phyloP scores from a whole-genome alignment of 2,888 invertebrate species.

The Nasonia oneida region DNA sequence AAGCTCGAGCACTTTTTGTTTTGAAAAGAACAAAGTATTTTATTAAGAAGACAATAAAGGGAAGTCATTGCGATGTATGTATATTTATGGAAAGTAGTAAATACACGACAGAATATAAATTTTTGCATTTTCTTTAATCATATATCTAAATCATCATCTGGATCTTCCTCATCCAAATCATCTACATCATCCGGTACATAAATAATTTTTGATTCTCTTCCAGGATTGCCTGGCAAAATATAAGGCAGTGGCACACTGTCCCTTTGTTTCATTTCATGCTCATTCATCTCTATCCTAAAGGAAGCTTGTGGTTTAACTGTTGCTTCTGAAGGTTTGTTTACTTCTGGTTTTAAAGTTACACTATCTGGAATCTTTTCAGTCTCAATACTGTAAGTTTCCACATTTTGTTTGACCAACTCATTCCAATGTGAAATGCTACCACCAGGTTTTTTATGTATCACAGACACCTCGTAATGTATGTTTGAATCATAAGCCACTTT shows the following conservation, averaged over 20 bases:
- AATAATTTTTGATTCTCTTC: slow-evolving; percentile 81
- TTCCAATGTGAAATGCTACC: slow-evolving; percentile 69
- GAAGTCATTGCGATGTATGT: slow-evolving; percentile 18
- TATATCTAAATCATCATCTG: slow-evolving; percentile 87
- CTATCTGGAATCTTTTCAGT: slow-evolving; percentile 63
- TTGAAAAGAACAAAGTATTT: slow-evolving; percentile 51
- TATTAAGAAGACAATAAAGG: slow-evolving; percentile 53
- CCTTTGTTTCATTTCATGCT: slow-evolving; percentile 74
- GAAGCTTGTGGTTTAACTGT: slow-evolving; percentile 68
- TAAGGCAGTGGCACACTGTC: slow-evolving; percentile 74
- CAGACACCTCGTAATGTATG: slow-evolving; percentile 61
- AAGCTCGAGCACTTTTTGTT: slow-evolving; percentile 15
- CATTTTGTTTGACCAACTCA: slow-evolving; percentile 70
- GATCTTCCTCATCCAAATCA: slow-evolving; percentile 93
- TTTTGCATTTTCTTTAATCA: slow-evolving; percentile 48
- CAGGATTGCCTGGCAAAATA: slow-evolving; percentile 64
- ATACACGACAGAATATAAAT: slow-evolving; percentile 69
- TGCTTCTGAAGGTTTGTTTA: slow-evolving; percentile 24
- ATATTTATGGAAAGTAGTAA: slow-evolving; percentile 65
- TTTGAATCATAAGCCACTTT: slow-evolving; percentile 58
- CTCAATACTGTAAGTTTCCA: slow-evolving; percentile 67
- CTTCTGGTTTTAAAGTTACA: slow-evolving; percentile 20
- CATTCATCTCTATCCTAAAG: slow-evolving; percentile 75
- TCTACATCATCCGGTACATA: slow-evolving; percentile 89
- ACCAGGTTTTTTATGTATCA: slow-evolving; percentile 70